Percentiles rank a stretch among this genome's conserved stretches.
Evolutionary conservation across 2,797 vertebrate genomes (phyloP).

Genomic region (Yasuhikotakia modesta): DNA sequence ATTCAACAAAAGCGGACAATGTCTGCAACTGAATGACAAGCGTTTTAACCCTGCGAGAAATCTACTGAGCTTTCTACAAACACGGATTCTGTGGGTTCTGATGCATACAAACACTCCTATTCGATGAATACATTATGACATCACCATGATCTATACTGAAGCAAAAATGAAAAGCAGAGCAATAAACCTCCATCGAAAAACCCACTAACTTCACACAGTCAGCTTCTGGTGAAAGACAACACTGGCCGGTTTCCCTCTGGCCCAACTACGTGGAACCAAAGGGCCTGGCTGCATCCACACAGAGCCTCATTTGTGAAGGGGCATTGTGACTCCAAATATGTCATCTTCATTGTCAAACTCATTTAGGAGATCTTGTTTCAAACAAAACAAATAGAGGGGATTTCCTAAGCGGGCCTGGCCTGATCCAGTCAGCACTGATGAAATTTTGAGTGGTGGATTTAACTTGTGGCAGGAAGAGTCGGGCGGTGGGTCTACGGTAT

Average conservation of each 20-base stretch:
- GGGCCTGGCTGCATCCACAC: slow-evolving; percentile 38
- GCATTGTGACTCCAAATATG: slow-evolving; percentile 73
- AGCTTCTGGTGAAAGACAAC: slow-evolving; percentile 1
- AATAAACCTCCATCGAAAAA: background rate
- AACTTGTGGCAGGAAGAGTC: slow-evolving; percentile 25
- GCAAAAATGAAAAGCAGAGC: slow-evolving; percentile 1
- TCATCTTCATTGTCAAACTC: slow-evolving; percentile 78
- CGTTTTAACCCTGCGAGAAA: background rate
- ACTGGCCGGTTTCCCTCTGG: slow-evolving; percentile 38
- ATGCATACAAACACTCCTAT: background rate
- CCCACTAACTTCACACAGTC: background rate
- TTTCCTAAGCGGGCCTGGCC: slow-evolving; percentile 35
- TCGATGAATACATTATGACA: background rate
- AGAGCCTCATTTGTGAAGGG: slow-evolving; percentile 70
- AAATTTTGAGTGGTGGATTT: slow-evolving; percentile 7
- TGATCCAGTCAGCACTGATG: slow-evolving; percentile 3
- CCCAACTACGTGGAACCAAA: slow-evolving; percentile 36
- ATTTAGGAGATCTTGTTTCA: slow-evolving; percentile 72
- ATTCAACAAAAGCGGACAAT: background rate
- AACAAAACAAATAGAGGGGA: slow-evolving; percentile 48
- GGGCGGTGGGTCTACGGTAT: background rate
- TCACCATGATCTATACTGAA: background rate
- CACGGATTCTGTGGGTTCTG: background rate
- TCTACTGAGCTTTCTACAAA: background rate
- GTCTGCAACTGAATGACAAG: too few relatives aligned